phyloP scores from a whole-genome alignment of 2,797 vertebrate genomes.

The Tragopan temminckii region DNA sequence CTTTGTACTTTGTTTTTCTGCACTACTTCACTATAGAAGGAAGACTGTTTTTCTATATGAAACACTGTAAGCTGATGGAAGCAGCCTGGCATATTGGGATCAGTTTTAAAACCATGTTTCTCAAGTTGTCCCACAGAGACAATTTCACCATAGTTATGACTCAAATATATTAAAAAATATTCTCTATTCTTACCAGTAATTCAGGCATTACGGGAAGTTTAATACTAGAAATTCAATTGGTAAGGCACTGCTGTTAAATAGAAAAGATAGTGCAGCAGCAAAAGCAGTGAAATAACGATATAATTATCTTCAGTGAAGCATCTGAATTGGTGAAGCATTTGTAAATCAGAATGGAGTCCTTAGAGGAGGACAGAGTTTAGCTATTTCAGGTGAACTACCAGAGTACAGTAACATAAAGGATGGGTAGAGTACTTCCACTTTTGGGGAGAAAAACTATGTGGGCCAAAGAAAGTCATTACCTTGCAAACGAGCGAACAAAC shows the following conservation, averaged over 20 bases:
- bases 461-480: too few species aligned
- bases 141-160: neutral
- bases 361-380: neutral
- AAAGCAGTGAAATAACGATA: neutral
- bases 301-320: neutral
- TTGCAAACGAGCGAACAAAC: too few species aligned
- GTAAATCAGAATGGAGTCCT: neutral
- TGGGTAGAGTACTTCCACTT: too few species aligned
- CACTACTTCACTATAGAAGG: rapidly evolving
- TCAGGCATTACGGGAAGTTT: neutral
- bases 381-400: neutral
- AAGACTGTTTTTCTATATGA: neutral
- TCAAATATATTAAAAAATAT: neutral
- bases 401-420: neutral
- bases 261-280: neutral
- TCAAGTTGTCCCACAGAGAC: neutral
- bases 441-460: too few species aligned
- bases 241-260: neutral
- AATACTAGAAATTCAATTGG: constrained; percentile 26
- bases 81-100: neutral
- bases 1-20: neutral
- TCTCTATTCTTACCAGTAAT: neutral
- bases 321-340: neutral
- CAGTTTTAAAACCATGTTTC: rapidly evolving
- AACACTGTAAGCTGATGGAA: neutral